Evolutionary conservation across 1,140 invertebrate species (phyloP).

Genomic region (Psix sp.): DNA sequence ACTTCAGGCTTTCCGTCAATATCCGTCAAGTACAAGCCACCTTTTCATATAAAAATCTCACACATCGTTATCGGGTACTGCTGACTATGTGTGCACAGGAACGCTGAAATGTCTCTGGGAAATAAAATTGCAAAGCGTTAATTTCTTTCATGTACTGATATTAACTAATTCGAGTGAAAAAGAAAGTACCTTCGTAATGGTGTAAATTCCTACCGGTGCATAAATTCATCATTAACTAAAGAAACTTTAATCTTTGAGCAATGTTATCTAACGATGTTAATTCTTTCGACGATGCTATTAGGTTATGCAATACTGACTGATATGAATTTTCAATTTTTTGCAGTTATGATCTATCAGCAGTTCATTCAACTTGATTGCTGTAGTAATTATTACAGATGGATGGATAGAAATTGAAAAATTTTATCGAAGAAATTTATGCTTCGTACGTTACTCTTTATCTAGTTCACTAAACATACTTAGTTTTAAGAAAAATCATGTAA

Average conservation of each 20-base stretch:
- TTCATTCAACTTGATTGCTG: no score
- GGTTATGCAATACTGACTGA: constrained; percentile 31
- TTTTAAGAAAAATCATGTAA: no score
- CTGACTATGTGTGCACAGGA: no score
- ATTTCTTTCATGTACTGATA: constrained; percentile 36
- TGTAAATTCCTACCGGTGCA: constrained; percentile 41
- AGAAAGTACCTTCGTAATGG: constrained; percentile 52
- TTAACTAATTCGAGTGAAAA: constrained; percentile 52
- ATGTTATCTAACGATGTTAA: constrained; percentile 48
- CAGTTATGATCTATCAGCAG: neutral
- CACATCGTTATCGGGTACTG: no score
- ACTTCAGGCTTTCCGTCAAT: neutral
- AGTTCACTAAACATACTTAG: no score
- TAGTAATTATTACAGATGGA: no score
- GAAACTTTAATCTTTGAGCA: constrained; percentile 47
- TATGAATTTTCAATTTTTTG: constrained; percentile 32
- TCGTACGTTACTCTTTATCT: no score
- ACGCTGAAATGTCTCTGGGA: no score
- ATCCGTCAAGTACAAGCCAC: no score
- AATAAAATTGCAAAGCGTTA: constrained; percentile 6
- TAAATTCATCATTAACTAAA: constrained; percentile 53
- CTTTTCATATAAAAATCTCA: no score
- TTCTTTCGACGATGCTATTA: constrained; percentile 40
- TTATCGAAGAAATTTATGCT: no score
- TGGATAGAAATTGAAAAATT: no score